A percentile compares a stretch with the other conserved stretches of the same genome.
These are phyloP conservation scores for Parauchenoglanis punctatus DNA, from an alignment of 2,797 vertebrate genomes.

Conservation along the genomic window DNA sequence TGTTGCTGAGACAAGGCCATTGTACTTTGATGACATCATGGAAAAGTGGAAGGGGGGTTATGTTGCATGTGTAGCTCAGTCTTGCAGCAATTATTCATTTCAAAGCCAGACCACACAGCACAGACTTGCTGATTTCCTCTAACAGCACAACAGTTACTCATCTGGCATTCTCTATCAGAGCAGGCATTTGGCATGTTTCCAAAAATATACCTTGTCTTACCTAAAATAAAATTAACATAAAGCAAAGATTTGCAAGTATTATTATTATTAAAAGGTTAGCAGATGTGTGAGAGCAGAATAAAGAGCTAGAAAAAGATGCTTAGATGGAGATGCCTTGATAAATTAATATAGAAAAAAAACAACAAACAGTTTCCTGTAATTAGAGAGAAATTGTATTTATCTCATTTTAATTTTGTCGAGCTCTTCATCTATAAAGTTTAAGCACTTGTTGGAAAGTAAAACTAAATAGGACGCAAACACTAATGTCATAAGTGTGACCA, in stretches of 20 bases:
- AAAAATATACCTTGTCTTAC: background rate
- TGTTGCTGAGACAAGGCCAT: constrained; percentile 8
- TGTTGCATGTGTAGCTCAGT: background rate
- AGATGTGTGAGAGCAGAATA: background rate
- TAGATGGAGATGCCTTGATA: background rate
- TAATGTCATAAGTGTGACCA: constrained; percentile 20
- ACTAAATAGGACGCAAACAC: background rate
- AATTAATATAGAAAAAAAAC: background rate
- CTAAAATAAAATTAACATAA: background rate
- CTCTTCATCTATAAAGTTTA: background rate
- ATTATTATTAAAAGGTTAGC: background rate
- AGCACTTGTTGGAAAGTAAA: constrained; percentile 2
- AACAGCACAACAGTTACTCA: constrained; percentile 1
- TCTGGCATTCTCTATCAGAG: background rate
- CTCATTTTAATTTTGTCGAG: constrained; percentile 21
- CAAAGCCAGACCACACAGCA: constrained; percentile 4
- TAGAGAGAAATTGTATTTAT: constrained; percentile 1
- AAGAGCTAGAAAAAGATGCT: background rate
- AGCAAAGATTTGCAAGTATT: background rate
- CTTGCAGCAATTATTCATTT: constrained; percentile 29
- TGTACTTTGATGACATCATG: constrained; percentile 29
- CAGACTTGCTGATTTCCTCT: constrained; percentile 5
- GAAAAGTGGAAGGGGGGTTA: constrained; percentile 1
- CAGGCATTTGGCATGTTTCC: background rate
- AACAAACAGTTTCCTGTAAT: constrained; percentile 14